Base-by-base conservation (phyloP, 1,140 invertebrate genomes). In the Fragariocoptes setiger region DNA sequence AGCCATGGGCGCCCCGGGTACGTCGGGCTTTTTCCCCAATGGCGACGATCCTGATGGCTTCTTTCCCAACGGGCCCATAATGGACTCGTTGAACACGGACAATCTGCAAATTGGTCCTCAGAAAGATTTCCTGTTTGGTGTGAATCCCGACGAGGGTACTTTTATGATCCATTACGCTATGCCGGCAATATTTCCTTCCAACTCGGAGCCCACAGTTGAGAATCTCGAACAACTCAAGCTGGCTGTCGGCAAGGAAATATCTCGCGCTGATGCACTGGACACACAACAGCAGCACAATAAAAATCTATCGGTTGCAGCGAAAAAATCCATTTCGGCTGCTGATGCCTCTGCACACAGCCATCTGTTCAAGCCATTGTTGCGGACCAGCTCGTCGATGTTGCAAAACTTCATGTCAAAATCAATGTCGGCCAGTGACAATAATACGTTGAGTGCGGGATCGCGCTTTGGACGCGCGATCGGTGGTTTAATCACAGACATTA, bases 111-210 rank as follows among this genome's bases (percentile, higher is more conserved):
- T 31, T 31, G 25, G 25, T 31, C 25, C 25, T 8, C 25, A 31
- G 25, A 31, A 31, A 31, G 25, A 31, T 31, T 31, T 8, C n/a
- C 25, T 40, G 39, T 35, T 40, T 38, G 41, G 43, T 15, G 36
- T 41, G 21, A 44, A 44, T 19, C 2, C 17, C 4, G 37, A 44
- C 21, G 43, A 44, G 21, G 43, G 43, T n/a, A 21, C 40, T 12
- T 25, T 44, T 16, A 44, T 44, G 25, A 19, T 44, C 15, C 43
- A 44, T 37, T 21, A 18, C 8, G 42, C 38, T 13, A 42, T 41
- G 20, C 43, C 43, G 8, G 37, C 40, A 35, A 21, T 43, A 8
- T 44, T 41, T 22, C 40, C 43, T 5, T 17, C 38, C 8, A 41
- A 35, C 19, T 3, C 25, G n/a, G 25, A 8, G 25, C 25, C 25